Percentiles rank a stretch among this genome's conserved stretches.
phyloP scores from a whole-genome alignment of 2,888 invertebrate genomes.

The Limenitis camilla region DNA sequence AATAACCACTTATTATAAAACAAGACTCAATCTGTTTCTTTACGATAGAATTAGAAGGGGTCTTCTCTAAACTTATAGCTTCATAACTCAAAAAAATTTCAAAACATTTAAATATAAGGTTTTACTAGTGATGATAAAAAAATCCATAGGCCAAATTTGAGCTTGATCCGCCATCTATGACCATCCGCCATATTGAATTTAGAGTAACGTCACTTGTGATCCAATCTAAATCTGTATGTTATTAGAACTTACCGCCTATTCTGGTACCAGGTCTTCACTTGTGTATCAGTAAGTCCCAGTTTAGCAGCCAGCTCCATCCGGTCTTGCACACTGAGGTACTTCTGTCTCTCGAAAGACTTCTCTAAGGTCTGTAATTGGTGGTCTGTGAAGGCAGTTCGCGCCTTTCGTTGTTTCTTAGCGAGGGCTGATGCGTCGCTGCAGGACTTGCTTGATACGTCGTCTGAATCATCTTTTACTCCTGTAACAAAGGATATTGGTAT shows the following conservation, averaged over 20 bases:
- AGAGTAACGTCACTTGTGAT: too few species aligned
- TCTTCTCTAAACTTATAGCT: too few species aligned
- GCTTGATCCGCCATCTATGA: too few species aligned
- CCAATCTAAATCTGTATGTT: not conserved
- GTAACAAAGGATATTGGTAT: slow-evolving; percentile 33
- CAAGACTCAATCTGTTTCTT: too few species aligned
- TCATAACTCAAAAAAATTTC: too few species aligned
- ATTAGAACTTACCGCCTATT: slow-evolving; percentile 87
- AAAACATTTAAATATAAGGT: too few species aligned
- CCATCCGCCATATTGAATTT: too few species aligned
- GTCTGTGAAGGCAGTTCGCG: slow-evolving; percentile 98
- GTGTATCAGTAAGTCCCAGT: slow-evolving; percentile 96
- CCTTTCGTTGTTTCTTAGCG: slow-evolving; percentile 96
- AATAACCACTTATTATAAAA: too few species aligned
- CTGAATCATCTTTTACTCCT: slow-evolving; percentile 92
- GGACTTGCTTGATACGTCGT: slow-evolving; percentile 77
- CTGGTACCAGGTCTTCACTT: slow-evolving; percentile 99
- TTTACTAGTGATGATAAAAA: too few species aligned
- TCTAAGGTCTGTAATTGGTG: slow-evolving; percentile 97
- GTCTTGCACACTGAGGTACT: slow-evolving; percentile 97
- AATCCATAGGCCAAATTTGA: too few species aligned
- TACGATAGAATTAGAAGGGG: too few species aligned
- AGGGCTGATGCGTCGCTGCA: slow-evolving; percentile 69
- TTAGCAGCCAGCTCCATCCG: slow-evolving; percentile 98
- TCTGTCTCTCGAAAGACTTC: slow-evolving; percentile 97